Conservation (phyloP, 1,140 invertebrate genomes). For the Gryon sp. region DNA sequence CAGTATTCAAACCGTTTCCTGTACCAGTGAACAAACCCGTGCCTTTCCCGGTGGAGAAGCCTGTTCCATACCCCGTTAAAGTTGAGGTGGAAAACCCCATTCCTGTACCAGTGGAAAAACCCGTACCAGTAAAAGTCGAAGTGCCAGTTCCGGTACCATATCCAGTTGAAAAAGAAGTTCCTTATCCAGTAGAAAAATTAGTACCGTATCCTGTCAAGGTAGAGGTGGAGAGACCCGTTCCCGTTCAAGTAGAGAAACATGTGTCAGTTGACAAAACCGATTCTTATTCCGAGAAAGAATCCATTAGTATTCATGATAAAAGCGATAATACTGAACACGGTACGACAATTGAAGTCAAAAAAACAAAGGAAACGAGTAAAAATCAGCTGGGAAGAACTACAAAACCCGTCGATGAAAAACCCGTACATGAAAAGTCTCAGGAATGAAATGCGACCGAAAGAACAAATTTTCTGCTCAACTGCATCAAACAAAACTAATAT, state of each 20-base stretch:
- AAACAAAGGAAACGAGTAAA: neutral
- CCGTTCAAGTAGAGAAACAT: conserved; percentile 82
- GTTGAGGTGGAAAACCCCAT: conserved; percentile 79
- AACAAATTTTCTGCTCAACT: too few relatives aligned
- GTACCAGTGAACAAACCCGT: conserved; percentile 80
- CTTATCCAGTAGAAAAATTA: conserved; percentile 79
- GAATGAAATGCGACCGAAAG: conserved; percentile 5
- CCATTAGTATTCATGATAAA: conserved; percentile 14
- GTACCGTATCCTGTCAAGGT: conserved; percentile 83
- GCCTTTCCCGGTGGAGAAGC: conserved; percentile 81
- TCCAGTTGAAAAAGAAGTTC: conserved; percentile 65
- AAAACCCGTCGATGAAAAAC: conserved; percentile 4
- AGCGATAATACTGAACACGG: conserved; percentile 16
- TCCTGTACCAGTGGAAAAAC: conserved; percentile 70
- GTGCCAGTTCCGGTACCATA: conserved; percentile 65
- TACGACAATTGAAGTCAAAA: neutral
- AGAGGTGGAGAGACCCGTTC: conserved; percentile 73
- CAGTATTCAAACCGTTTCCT: conserved; percentile 76
- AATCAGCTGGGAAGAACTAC: neutral
- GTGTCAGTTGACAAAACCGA: conserved; percentile 71
- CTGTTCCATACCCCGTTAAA: conserved; percentile 82
- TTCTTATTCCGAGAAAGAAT: conserved; percentile 53
- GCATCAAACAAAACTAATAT: neutral
- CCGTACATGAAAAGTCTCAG: conserved; percentile 21
- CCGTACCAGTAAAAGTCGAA: conserved; percentile 68